Evolutionary conservation across 2,888 invertebrate genomes (phyloP).

Genomic region (Chrysomela aeneicollis): DNA sequence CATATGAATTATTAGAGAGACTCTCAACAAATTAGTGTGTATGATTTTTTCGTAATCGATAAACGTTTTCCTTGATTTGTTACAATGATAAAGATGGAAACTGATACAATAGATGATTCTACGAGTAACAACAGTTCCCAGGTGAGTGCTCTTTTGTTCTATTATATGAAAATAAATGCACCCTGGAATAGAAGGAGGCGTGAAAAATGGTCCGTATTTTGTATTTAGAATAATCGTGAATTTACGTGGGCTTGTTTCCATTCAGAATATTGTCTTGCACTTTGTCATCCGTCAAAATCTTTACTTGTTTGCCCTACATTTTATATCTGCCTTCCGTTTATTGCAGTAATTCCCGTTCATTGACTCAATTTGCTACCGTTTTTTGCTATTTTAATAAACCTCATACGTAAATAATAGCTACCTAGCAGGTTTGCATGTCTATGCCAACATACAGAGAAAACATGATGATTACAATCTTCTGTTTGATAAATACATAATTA

Average conservation of each 20-base stretch:
- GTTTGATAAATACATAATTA: not conserved
- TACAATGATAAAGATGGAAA: slow-evolving; percentile 86
- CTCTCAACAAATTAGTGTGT: slow-evolving; percentile 35
- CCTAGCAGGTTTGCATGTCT: too few relatives aligned
- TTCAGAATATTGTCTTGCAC: slow-evolving; percentile 23
- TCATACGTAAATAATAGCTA: too few relatives aligned
- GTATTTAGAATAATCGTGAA: slow-evolving; percentile 4
- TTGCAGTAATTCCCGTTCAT: not conserved
- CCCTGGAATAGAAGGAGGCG: not conserved
- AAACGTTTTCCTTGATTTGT: slow-evolving; percentile 28
- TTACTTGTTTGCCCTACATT: slow-evolving; percentile 38
- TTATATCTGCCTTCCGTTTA: slow-evolving; percentile 9
- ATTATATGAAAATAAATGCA: not conserved
- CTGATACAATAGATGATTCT: slow-evolving; percentile 87
- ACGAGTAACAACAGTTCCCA: slow-evolving; percentile 69
- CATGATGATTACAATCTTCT: not conserved
- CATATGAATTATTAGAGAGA: slow-evolving; percentile 24
- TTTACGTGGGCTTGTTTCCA: slow-evolving; percentile 35
- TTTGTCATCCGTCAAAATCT: slow-evolving; percentile 44
- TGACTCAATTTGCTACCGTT: too few relatives aligned
- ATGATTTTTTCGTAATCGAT: slow-evolving; percentile 39
- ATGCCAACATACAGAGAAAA: too few relatives aligned
- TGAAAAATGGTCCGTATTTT: not conserved
- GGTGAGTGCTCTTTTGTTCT: slow-evolving; percentile 59
- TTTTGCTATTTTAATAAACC: too few relatives aligned